Evolutionary conservation across 2,113 vertebrate genomes (phyloP), one percentile per base, ranked within the genome.

Genomic region (Rousettus leschenaultii): DNA sequence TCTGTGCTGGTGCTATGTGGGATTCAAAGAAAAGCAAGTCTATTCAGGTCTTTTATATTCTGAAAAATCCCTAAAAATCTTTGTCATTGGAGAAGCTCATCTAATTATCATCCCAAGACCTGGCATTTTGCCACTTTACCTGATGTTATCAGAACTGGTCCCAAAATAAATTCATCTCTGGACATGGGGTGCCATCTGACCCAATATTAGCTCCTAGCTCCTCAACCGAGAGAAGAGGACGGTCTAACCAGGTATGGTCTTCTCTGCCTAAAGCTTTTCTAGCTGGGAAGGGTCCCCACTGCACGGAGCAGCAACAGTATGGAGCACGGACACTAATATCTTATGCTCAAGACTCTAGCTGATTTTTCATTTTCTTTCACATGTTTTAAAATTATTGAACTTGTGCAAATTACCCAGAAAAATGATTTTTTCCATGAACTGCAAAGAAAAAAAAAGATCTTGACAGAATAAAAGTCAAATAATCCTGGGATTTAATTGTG

Each of bases 351-450:
- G 19, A 74, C 30, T 70, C 16, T 28, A 55, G 16, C 14, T 86
- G n/a, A 74, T 18, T 26, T 90, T 63, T 65, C 10, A 35, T 82
- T 84, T 65, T 68, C 61, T 84, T 89, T 51, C 63, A 74, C 11
- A 61, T 10, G 43, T 73, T 86, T 96, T 95, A 57, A 89, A 97
- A 87, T 63, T n/a, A 89, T 30, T 86, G 78, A 89, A 86, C 48
- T 51, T 73, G 30, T 45, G 51, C 51, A 86, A 84, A 95, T 83
- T 89, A 45, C 13, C 30, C 51, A 66, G 22, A 19, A 68, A 91
- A 94, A 78, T 45, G 19, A 55, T 57, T 95, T 68, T 15, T 51
- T 86, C 48, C 16, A 70, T 15, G 88, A 65, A 91, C 24, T 51
- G 16, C 84, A 40, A 43, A 55, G 30, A 11, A 38, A 51, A 90